A percentile compares a stretch with the other conserved stretches of the same genome.
Conservation (phyloP, 2,888 invertebrate species). For the Electrophaes corylata region DNA sequence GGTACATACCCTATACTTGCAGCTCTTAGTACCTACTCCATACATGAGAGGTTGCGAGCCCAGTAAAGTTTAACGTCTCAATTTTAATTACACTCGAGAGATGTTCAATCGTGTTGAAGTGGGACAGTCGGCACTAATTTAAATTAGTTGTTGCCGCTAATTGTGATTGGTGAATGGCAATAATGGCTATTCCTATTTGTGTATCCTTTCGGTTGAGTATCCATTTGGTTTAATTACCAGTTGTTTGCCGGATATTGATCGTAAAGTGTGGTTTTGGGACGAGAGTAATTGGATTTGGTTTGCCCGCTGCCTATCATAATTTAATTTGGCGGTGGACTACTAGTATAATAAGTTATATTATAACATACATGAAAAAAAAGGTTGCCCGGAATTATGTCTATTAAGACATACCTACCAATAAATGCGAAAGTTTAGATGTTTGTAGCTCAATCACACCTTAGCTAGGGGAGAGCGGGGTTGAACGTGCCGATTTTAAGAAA, state of each 20-base stretch:
- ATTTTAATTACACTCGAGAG: constrained; percentile 20
- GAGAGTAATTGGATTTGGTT: background rate
- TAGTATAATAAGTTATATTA: no score
- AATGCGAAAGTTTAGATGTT: no score
- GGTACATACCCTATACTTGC: no score
- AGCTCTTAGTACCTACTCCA: no score
- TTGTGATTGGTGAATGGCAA: constrained; percentile 25
- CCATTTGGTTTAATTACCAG: constrained; percentile 14
- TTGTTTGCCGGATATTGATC: constrained; percentile 6
- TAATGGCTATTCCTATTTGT: constrained; percentile 11
- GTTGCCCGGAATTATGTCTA: no score
- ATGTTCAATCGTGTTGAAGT: constrained; percentile 4
- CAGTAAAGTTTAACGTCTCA: constrained; percentile 3
- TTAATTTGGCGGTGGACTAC: no score
- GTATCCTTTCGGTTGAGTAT: constrained; percentile 3
- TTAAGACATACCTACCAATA: no score
- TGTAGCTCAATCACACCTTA: no score
- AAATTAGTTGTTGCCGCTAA: constrained; percentile 25
- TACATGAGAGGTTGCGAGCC: no score
- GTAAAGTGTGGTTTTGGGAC: constrained; percentile 8
- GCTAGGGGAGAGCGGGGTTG: no score
- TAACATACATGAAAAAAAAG: no score
- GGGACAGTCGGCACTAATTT: constrained; percentile 12
- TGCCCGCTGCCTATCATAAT: background rate
- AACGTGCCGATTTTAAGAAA: no score